Evolutionary conservation across 2,113 vertebrate genomes (phyloP).

Genomic region (Seriola aureovittata): DNA sequence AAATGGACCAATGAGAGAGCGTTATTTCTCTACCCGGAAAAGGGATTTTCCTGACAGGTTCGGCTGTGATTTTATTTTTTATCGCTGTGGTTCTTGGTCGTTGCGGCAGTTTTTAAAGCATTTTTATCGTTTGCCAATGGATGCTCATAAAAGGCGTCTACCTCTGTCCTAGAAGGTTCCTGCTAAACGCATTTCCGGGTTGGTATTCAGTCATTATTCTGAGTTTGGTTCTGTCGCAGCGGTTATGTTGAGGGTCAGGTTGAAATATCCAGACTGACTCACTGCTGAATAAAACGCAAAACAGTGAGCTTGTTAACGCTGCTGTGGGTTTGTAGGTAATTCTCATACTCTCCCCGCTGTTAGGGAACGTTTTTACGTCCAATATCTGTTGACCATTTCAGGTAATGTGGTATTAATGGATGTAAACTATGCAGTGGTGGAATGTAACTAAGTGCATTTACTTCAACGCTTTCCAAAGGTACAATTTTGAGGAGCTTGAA

Average conservation of each 20-base stretch:
- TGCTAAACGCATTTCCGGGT: constrained; percentile 1
- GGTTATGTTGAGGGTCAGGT: constrained; percentile 19
- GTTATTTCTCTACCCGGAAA: constrained; percentile 75
- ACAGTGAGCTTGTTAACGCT: background rate
- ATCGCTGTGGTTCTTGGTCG: background rate
- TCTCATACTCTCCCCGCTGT: rapidly evolving
- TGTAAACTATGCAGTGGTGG: background rate
- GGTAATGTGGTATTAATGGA: background rate
- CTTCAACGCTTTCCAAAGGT: background rate
- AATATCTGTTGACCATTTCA: background rate
- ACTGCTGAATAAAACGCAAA: background rate
- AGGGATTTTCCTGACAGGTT: constrained; percentile 64
- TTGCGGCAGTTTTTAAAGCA: background rate
- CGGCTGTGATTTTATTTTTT: constrained; percentile 61
- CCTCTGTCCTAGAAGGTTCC: background rate
- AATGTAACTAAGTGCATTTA: no score
- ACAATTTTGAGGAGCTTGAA: background rate
- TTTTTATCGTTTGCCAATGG: background rate
- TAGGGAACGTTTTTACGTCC: background rate
- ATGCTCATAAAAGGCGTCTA: background rate
- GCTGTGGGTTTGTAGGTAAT: background rate
- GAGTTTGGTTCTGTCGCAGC: constrained; percentile 29
- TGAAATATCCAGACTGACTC: constrained; percentile 27
- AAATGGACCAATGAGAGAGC: constrained; percentile 71
- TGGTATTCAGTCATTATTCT: constrained; percentile 15